Base-by-base conservation (phyloP, 2,797 vertebrate genomes). In the Acanthurus lineatus region DNA sequence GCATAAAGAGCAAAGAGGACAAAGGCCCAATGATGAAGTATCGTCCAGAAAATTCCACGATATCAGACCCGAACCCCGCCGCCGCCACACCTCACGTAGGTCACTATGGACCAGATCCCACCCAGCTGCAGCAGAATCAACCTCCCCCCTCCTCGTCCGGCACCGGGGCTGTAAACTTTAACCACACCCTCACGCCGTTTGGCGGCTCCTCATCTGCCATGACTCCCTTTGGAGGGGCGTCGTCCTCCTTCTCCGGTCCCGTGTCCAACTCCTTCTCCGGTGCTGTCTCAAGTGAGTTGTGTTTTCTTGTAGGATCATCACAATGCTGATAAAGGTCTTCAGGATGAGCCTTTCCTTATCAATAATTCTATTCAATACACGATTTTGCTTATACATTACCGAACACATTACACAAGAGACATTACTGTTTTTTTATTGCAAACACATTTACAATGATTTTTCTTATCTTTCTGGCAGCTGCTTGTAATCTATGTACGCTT, bases 1-100 rank as follows among this genome's bases (percentile, higher is more conserved):
- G 97, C 90, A 95, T 98, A 84, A 97, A 98, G 95, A 99, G 97
- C 93, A 99, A 99, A 92, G 96, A 97, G 92, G 96, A 97, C 92
- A 98, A 98, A 95, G 95, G 95, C 88, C 94, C 96, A 40, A 48
- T 94, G 3, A 95, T 97, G 93, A 98, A 99, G 88, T 97, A 97
- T 61, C 95, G 96, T 87, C 91, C 95, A 10, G 97, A 98, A 69
- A 96, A 91, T 65, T 81, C 95, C 74, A 85, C 94, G 6, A 93
- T 92, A 71, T 93, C 96, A 0, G 93, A 96, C 72, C 86, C 94
- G 32, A 96, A 94, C 77, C 76, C 95, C 57, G 90, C 95, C 65
- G 79, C 95, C 93, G 1, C 79, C 82, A 91, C 89, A 51, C 91
- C 95, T 68, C 95, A 96, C 0, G 73, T 92, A 10, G 95, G 95